Evolutionary conservation across 2,888 invertebrate genomes (phyloP), one percentile per base, ranked within the genome.

Genomic region (Argyresthia albistria): DNA sequence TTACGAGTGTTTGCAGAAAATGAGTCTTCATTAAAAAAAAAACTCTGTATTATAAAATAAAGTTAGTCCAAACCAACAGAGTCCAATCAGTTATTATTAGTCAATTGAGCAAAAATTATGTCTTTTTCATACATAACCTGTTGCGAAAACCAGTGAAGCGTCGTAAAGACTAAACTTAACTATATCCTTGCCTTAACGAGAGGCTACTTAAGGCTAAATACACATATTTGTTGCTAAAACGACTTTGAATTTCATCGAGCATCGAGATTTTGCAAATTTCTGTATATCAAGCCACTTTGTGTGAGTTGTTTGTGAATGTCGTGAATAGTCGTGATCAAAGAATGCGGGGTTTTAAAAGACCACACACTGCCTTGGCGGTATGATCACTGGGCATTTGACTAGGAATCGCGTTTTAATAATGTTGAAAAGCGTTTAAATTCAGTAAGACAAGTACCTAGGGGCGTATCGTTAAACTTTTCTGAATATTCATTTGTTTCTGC

Each of bases 121-220:
- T 48, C 48, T 48, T 36, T 48, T 48, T 48, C 48, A 48, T 48
- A 37, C 55, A 64, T 51, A 59, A 60, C 69, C 66, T 58, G 70
- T 69, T 59, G 52, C 46, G 12, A 52, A 57, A 37, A 48, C 47
- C 35, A 12, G 37, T 14, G 14, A 48, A 10, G 14, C 14, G 37
- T 60, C 61, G 55, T 70, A 70, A 67, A 66, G 58, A 57, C 56
- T 60, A 56, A 59, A 62, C 67, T 65, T 67, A 69, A 69, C 62
- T 64, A 53, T 57, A 62, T 69, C 64, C 60, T 51, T 54, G 56
- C 46, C 37, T 53, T 60, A 60, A 59, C 62, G 61, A 64, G 61
- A 58, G 63, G 60, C 65, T 67, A 69, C 66, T 75, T 67, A 67
- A 58, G 55, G 57, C 63, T 65, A 64, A 64, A 61, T 62, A 59